Evolutionary conservation across 2,797 vertebrate species (phyloP), one percentile per base, ranked within the genome.

Genomic region (Loris lydekkerianus): DNA sequence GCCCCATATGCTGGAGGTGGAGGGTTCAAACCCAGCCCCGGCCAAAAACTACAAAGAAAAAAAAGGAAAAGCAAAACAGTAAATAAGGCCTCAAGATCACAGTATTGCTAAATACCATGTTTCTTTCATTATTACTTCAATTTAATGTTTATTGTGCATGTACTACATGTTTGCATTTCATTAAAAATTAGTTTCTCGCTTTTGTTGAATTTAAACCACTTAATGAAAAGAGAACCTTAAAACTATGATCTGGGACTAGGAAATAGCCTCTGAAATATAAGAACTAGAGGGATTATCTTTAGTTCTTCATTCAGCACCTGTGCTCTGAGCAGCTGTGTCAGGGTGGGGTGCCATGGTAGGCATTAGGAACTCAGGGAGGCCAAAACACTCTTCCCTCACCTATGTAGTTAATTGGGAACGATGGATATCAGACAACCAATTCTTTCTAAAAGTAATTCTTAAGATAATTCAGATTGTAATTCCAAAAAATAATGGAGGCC

Each of bases 221-320:
- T 81, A 69, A 63, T 63, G 77, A 87, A 72, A 94, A 91, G 34
- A 84, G 20, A 65, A 87, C 81, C 77, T 83, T 94, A 89, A 96
- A 95, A 53, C 29, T 80, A 82, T 15, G 27, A 43, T 60, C 10
- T 29, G 70, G 27, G 56, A 77, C 88, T 23, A 65, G 23, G 31
- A 89, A 85, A 82, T 29, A 43, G 21, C 34, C 70, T 85, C 37
- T n/a, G 46, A 96, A 86, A 86, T 53, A 72, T 11, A 1, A 83
- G 20, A 70, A 56, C 77, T 0, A 3, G 34, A 2, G 10, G 10
- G 1, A 18, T 13, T 6, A 9, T 73, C 17, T 46, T 75, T 60
- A 31, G 56, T n/a, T 82, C 46, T 77, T 58, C 60, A 34, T 29
- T 34, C 3, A 8, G 46, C 31, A 27, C 86, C 67, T 31, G 27